Percentiles rank a stretch among this genome's conserved stretches.
phyloP scores from a whole-genome alignment of 2,888 invertebrate species.

The Rhimphoctona megacephalus region DNA sequence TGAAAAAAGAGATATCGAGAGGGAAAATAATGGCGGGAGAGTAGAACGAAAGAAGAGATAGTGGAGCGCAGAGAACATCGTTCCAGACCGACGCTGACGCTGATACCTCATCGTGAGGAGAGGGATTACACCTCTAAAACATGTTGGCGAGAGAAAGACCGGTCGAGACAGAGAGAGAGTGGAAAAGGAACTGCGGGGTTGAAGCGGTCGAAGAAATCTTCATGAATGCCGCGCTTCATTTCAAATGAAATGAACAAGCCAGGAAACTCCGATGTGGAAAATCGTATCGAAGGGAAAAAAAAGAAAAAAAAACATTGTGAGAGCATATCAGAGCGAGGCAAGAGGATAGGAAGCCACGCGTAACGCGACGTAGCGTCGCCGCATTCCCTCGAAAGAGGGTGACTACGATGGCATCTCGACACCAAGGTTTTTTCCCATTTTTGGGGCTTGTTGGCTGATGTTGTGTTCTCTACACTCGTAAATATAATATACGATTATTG shows the following conservation, averaged over 20 bases:
- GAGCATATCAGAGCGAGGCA: background rate
- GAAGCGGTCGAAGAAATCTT: conserved; percentile 21
- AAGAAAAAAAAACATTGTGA: conserved; percentile 2
- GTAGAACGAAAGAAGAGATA: conserved; percentile 38
- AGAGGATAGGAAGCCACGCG: conserved; percentile 38
- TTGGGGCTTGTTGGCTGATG: background rate
- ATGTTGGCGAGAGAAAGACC: conserved; percentile 5
- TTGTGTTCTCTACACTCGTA: conserved; percentile 28
- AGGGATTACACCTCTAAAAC: conserved; percentile 21
- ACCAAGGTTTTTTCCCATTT: conserved; percentile 41
- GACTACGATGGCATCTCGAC: conserved; percentile 20
- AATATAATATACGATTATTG: conserved; percentile 63
- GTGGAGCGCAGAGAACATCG: conserved; percentile 26
- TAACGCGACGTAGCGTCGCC: conserved; percentile 51
- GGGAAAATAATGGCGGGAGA: conserved; percentile 39
- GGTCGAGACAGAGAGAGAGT: background rate
- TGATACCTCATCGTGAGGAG: conserved; percentile 32
- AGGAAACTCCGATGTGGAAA: conserved; percentile 35
- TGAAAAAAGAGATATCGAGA: conserved; percentile 55
- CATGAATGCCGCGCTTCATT: conserved; percentile 33
- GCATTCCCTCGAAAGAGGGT: conserved; percentile 1
- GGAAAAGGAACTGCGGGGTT: conserved; percentile 2
- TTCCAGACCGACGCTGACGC: conserved; percentile 38
- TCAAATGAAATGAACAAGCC: conserved; percentile 44
- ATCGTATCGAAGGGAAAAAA: conserved; percentile 39